Evolutionary conservation across 2,888 invertebrate species (phyloP).

Genomic region (Girardia tigrina): DNA sequence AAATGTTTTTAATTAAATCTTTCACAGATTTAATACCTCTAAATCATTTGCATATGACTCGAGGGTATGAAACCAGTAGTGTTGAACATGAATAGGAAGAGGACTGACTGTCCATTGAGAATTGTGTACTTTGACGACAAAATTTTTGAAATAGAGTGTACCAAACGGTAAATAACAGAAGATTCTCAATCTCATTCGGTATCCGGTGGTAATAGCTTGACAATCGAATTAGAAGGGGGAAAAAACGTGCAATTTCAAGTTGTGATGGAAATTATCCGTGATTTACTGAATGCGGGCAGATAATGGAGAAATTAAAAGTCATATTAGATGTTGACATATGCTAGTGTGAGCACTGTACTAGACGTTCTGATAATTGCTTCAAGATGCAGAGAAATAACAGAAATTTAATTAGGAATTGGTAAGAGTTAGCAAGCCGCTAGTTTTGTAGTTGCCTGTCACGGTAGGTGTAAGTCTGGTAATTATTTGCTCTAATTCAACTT

Average conservation of each 20-base stretch:
- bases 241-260: constrained; percentile 12
- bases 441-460: constrained; percentile 19
- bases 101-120: background rate
- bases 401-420: constrained; percentile 23
- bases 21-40: background rate
- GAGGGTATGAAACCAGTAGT: background rate
- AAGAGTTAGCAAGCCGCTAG: constrained; percentile 5
- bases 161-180: background rate
- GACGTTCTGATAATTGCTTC: constrained; percentile 18
- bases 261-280: constrained; percentile 19
- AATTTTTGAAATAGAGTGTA: background rate
- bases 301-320: constrained; percentile 23
- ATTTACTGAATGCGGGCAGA: constrained; percentile 18
- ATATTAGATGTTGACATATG: constrained; percentile 23
- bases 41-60: constrained; percentile 8
- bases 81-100: background rate
- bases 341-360: constrained; percentile 13
- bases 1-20: constrained; percentile 14
- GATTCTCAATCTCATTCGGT: background rate
- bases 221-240: constrained; percentile 23
- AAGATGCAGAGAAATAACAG: constrained; percentile 17
- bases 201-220: constrained; percentile 15
- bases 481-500: constrained; percentile 23
- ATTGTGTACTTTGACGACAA: background rate
- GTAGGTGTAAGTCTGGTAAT: constrained; percentile 23